phyloP scores from a whole-genome alignment of 1,140 invertebrate species.

The Euglossa dilemma region DNA sequence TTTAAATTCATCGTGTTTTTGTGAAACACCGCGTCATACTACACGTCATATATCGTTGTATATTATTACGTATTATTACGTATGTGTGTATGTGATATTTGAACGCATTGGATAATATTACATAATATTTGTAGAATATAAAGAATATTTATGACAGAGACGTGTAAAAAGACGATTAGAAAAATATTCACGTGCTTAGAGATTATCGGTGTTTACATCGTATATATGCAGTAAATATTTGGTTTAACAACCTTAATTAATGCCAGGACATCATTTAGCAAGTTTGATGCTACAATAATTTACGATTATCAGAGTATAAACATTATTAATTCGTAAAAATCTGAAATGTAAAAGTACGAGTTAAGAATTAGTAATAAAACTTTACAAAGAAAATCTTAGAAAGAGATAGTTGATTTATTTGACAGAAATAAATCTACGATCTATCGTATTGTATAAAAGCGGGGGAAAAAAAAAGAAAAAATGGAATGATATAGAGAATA shows the following conservation, averaged over 20 bases:
- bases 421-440: too few relatives aligned
- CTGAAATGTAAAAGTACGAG: not conserved
- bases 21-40: too few relatives aligned
- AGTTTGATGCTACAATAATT: not conserved
- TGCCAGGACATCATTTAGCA: not conserved
- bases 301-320: not conserved
- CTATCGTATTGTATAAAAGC: not conserved
- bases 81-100: not conserved
- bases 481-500: not conserved
- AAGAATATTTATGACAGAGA: not conserved
- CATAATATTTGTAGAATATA: not conserved
- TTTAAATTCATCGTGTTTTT: too few relatives aligned
- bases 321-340: not conserved
- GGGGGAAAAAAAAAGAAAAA: too few relatives aligned
- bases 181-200: not conserved
- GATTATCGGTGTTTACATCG: not conserved
- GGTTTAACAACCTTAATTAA: not conserved
- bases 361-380: not conserved
- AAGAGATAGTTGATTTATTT: not conserved
- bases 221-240: not conserved
- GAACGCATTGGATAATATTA: too few relatives aligned
- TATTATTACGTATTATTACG: too few relatives aligned
- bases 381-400: not conserved
- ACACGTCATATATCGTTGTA: too few relatives aligned
- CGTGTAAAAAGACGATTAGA: not conserved